Conservation (phyloP, 2,797 vertebrate species). For the Salarias fasciatus region DNA sequence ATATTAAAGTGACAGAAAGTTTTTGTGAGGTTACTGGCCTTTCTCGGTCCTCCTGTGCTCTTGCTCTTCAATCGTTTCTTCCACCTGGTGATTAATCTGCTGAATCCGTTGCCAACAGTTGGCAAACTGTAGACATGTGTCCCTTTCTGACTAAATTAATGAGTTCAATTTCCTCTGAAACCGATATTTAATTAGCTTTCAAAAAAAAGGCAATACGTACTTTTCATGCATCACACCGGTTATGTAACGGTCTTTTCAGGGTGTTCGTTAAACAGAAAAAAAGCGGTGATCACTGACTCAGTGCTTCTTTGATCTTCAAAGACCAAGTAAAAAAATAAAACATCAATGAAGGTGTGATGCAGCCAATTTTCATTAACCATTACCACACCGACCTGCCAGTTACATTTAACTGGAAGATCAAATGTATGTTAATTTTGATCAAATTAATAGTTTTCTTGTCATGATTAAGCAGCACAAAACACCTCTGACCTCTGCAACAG, state of each 20-base stretch:
- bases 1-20: no score
- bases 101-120: no score
- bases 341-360: background rate
- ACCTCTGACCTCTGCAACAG: no score
- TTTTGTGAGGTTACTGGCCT: no score
- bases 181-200: constrained; percentile 1
- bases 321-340: constrained; percentile 14
- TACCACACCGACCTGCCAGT: background rate
- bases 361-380: constrained; percentile 6
- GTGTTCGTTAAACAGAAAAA: constrained; percentile 17
- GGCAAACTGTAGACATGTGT: no score
- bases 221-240: constrained; percentile 6
- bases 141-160: no score
- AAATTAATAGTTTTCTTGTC: no score
- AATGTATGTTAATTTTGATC: background rate
- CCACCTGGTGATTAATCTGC: no score
- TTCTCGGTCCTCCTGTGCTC: no score
- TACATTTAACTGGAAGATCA: constrained; percentile 27
- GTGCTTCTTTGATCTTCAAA: constrained; percentile 41
- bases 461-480: no score
- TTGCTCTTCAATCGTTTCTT: no score
- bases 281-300: background rate
- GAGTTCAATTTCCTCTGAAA: background rate
- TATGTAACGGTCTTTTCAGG: constrained; percentile 23
- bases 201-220: background rate